These are phyloP conservation scores for Drosophila lacteicornis DNA, from an alignment of 1,140 invertebrate genomes.

Conservation along the genomic window DNA sequence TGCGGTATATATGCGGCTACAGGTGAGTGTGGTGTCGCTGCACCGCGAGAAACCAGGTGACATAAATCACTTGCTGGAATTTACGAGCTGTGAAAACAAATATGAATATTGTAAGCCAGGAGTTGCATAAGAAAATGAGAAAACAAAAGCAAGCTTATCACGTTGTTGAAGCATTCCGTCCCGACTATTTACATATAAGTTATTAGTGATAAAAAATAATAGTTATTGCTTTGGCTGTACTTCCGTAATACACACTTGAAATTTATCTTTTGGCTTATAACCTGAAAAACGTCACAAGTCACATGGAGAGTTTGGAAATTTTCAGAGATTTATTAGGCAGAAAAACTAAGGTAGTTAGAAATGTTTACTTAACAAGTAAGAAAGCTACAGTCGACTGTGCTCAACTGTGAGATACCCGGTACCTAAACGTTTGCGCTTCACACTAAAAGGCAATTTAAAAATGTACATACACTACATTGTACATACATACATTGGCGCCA, in stretches of 20 bases:
- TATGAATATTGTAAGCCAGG: background rate
- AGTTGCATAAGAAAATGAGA: background rate
- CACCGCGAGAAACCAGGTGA: constrained; percentile 2
- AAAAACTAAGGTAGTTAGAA: too few species aligned
- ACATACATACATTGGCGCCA: too few species aligned
- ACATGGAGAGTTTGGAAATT: background rate
- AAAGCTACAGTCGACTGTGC: too few species aligned
- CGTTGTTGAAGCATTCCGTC: background rate
- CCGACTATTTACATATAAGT: background rate
- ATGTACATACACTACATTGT: too few species aligned
- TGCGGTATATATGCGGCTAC: constrained; percentile 92
- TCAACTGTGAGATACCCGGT: too few species aligned
- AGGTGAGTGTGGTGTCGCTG: constrained; percentile 85
- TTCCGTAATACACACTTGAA: background rate
- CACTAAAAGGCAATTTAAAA: too few species aligned
- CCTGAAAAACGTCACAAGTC: background rate
- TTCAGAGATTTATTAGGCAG: background rate
- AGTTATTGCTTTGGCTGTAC: background rate
- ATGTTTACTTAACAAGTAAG: too few species aligned
- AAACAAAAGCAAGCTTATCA: constrained; percentile 3
- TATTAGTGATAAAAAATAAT: too few species aligned
- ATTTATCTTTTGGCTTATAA: background rate
- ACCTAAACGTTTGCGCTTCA: too few species aligned
- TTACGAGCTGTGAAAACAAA: constrained; percentile 4
- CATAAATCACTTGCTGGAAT: constrained; percentile 2